phyloP scores from a whole-genome alignment of 1,140 invertebrate genomes.

The Lanistes nyassanus region DNA sequence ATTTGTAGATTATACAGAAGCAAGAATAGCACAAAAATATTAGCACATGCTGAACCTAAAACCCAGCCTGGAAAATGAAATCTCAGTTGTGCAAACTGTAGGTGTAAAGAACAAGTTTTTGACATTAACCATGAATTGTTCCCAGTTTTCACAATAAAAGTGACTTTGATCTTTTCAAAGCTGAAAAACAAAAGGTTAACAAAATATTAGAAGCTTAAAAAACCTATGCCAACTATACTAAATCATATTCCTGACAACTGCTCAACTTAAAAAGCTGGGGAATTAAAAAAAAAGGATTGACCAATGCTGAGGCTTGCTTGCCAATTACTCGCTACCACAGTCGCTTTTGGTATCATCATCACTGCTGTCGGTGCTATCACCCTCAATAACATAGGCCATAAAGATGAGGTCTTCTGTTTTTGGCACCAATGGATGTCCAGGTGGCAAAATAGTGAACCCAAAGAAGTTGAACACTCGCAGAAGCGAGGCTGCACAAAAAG shows the following conservation, averaged over 20 bases:
- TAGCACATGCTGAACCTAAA: no score
- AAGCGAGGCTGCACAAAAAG: constrained; percentile 80
- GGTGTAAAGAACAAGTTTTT: background rate
- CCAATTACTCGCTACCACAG: constrained; percentile 29
- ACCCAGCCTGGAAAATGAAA: no score
- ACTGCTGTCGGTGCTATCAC: constrained; percentile 6
- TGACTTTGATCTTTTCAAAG: background rate
- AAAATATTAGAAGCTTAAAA: background rate
- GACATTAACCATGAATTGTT: background rate
- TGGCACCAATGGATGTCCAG: constrained; percentile 78
- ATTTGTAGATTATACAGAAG: no score
- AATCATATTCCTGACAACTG: background rate
- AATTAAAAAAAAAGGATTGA: constrained; percentile 12
- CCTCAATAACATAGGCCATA: constrained; percentile 62
- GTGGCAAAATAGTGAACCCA: constrained; percentile 87
- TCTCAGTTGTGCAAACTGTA: no score
- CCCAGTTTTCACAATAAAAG: background rate
- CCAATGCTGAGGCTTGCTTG: constrained; percentile 18
- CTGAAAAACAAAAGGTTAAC: background rate
- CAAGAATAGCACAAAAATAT: no score
- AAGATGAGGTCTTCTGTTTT: constrained; percentile 59
- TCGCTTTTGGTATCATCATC: constrained; percentile 29
- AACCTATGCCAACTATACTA: background rate
- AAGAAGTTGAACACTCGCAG: constrained; percentile 97
- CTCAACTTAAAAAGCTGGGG: background rate